phyloP scores from a whole-genome alignment of 2,888 invertebrate genomes.

The Bellardia bayeri region DNA sequence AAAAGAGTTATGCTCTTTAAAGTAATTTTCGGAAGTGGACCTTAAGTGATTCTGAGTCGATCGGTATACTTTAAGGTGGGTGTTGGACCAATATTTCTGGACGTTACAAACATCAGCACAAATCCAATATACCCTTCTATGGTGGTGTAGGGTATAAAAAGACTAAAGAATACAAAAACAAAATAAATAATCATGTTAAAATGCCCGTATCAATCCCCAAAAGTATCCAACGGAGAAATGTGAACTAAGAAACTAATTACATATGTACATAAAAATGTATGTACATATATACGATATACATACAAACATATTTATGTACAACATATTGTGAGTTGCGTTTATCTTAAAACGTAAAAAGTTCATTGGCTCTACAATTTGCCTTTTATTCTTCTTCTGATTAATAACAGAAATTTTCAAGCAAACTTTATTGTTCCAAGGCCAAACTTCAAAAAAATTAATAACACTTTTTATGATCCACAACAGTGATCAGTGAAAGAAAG shows the following conservation, averaged over 20 bases:
- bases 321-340: background rate
- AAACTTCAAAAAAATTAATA: conserved; percentile 8
- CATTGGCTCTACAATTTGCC: conserved; percentile 35
- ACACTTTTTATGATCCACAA: background rate
- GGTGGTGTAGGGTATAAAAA: background rate
- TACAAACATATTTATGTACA: no score
- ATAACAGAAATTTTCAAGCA: conserved; percentile 15
- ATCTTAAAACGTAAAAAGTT: conserved; percentile 26
- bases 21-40: no score
- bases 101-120: no score
- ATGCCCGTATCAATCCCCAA: conserved; percentile 24
- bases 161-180: conserved; percentile 16
- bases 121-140: no score
- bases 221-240: conserved; percentile 38
- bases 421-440: conserved; percentile 17
- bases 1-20: no score
- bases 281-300: no score
- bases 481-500: no score
- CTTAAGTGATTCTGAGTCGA: no score
- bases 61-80: no score
- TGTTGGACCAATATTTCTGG: no score
- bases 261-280: background rate
- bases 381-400: conserved; percentile 21
- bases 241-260: conserved; percentile 12
- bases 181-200: conserved; percentile 21